Conservation (phyloP, 2,113 vertebrate genomes). For the Anarrhichthys ocellatus region DNA sequence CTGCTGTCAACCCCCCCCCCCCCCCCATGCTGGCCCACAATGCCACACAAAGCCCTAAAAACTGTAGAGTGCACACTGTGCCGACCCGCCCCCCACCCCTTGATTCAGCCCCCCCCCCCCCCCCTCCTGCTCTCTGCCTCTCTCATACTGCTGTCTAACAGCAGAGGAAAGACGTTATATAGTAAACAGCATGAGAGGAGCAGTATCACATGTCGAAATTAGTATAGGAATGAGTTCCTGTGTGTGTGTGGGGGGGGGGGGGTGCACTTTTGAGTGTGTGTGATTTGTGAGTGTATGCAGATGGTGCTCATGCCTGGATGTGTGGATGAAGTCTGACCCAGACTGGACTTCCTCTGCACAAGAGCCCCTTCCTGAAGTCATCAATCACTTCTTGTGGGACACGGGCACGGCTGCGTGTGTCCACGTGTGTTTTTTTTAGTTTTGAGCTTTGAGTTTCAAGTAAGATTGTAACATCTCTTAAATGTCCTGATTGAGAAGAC, state of each 20-base stretch:
- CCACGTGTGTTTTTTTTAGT: slow-evolving; percentile 16
- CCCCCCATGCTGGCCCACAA: slow-evolving; percentile 48
- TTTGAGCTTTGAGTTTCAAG: not conserved
- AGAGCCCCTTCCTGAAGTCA: slow-evolving; percentile 79
- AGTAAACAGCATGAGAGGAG: slow-evolving; percentile 49
- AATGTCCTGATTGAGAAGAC: not conserved
- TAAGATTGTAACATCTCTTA: not conserved
- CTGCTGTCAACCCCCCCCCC: slow-evolving; percentile 74
- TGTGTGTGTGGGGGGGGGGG: slow-evolving; percentile 16
- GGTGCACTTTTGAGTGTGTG: slow-evolving; percentile 21
- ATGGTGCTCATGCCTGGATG: slow-evolving; percentile 67
- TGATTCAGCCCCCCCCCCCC: slow-evolving; percentile 25
- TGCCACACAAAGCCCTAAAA: slow-evolving; percentile 53
- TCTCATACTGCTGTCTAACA: slow-evolving; percentile 10
- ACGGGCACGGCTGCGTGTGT: slow-evolving; percentile 22
- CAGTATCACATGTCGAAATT: slow-evolving; percentile 49
- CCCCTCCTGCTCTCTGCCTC: not conserved
- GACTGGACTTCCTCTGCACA: slow-evolving; percentile 80
- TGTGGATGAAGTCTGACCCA: slow-evolving; percentile 74
- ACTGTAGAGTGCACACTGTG: slow-evolving; percentile 31
- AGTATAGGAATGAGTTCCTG: slow-evolving; percentile 29
- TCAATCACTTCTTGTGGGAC: slow-evolving; percentile 73
- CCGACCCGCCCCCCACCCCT: slow-evolving; percentile 51
- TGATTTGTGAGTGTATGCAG: slow-evolving; percentile 72
- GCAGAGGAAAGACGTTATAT: slow-evolving; percentile 53